A percentile compares a stretch with the other conserved stretches of the same genome.
Conservation (phyloP, 2,888 invertebrate species). For the Slavum lentiscoides region DNA sequence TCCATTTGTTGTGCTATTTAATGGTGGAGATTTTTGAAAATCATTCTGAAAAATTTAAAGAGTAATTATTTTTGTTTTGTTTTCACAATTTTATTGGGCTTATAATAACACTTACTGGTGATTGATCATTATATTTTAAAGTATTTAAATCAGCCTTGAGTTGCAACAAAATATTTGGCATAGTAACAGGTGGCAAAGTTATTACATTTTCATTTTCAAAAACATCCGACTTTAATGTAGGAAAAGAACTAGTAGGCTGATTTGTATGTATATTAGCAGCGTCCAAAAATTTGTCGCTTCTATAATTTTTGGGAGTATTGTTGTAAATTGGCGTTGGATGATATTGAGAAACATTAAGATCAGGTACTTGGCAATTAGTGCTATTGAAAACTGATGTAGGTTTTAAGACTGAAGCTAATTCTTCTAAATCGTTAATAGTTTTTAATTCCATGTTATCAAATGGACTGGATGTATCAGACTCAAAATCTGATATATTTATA, state of each 20-base stretch:
- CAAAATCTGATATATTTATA: constrained; percentile 75
- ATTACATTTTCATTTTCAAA: constrained; percentile 6
- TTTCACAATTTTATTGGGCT: not conserved
- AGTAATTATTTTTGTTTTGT: not conserved
- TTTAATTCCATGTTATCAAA: constrained; percentile 92
- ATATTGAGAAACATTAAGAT: constrained; percentile 26
- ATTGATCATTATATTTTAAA: constrained; percentile 40
- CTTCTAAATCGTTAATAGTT: constrained; percentile 89
- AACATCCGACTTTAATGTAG: constrained; percentile 8
- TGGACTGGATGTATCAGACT: constrained; percentile 87
- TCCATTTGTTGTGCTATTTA: constrained; percentile 30
- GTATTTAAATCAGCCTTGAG: constrained; percentile 42
- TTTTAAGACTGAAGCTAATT: constrained; percentile 71
- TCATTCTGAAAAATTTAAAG: not conserved
- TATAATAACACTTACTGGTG: constrained; percentile 27
- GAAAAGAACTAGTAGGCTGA: constrained; percentile 14
- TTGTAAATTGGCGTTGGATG: constrained; percentile 14
- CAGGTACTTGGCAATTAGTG: constrained; percentile 12
- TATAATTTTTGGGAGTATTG: not conserved
- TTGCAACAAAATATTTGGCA: constrained; percentile 47
- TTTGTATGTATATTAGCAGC: constrained; percentile 17
- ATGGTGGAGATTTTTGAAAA: constrained; percentile 24
- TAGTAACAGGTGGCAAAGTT: constrained; percentile 39
- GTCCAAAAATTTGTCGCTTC: constrained; percentile 1
- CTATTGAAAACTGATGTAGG: constrained; percentile 39